A percentile compares a stretch with the other conserved stretches of the same genome.
Evolutionary conservation across 2,888 invertebrate species (phyloP).

Genomic region (Chymomyza amoena): DNA sequence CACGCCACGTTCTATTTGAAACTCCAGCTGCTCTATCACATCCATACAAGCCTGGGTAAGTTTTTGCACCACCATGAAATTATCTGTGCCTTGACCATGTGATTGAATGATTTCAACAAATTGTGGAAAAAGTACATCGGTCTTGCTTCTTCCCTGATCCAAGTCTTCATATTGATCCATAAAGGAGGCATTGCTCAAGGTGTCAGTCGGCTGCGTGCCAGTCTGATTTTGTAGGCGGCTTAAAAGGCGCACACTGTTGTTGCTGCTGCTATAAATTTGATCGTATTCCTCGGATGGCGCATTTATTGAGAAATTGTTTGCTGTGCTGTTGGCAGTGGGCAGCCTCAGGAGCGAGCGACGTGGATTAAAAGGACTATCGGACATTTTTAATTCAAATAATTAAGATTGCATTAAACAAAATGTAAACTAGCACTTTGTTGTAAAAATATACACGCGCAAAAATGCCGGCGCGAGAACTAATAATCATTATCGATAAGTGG

Average conservation of each 20-base stretch:
- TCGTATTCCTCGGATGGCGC: background rate
- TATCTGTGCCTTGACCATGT: conserved; percentile 70
- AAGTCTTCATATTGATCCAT: conserved; percentile 27
- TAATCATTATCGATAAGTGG: background rate
- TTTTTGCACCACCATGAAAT: conserved; percentile 73
- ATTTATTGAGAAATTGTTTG: background rate
- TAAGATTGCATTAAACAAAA: background rate
- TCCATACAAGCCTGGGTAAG: conserved; percentile 66
- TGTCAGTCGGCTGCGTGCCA: conserved; percentile 32
- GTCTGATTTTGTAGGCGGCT: conserved; percentile 35
- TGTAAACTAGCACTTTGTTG: background rate
- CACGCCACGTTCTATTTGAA: conserved; percentile 49
- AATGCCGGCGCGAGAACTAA: conserved; percentile 50
- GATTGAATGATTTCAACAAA: conserved; percentile 77
- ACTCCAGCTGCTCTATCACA: conserved; percentile 66
- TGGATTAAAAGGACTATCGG: conserved; percentile 46
- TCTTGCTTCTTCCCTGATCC: conserved; percentile 62
- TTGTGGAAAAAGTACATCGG: conserved; percentile 73
- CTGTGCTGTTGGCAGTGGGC: conserved; percentile 33
- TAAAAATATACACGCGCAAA: conserved; percentile 38
- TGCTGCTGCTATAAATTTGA: conserved; percentile 44
- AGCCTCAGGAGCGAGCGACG: conserved; percentile 47
- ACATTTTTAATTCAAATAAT: conserved; percentile 23
- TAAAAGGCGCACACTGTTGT: conserved; percentile 23
- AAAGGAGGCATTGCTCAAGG: conserved; percentile 29